Evolutionary conservation across 2,888 invertebrate genomes (phyloP), one percentile per base, ranked within the genome.

Genomic region (Trissoscelio sp.): DNA sequence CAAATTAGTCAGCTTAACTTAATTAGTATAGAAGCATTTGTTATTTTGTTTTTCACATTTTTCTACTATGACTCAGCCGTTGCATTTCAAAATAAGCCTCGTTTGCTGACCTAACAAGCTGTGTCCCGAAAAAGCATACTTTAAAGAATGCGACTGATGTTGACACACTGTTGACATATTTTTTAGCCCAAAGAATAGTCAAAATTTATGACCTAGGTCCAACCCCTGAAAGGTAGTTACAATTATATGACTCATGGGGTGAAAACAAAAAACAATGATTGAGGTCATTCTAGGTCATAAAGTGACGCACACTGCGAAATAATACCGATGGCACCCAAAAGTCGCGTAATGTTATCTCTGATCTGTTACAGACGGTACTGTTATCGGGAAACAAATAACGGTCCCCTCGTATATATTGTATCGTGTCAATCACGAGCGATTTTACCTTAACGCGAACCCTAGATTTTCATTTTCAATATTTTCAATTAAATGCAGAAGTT

Each of bases 311-410:
- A 20, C 42, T 31, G 75, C 66, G 51, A 57, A 75, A 53, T 24
- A 66, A 57, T 20, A 39, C 34, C 64, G 53, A 67, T 74, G 66
- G 66, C 66, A 66, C 57, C 74, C 66, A 69, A 78, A 78, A 78
- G 78, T 62, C 75, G 64, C 70, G 44, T n/a, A 39, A 67, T 64
- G 75, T 85, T 86, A 85, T 86, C 84, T 81, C 66, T 46, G 44
- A 48, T 74, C 64, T 67, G 79, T 82, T 75, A 78, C 78, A 83
- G 83, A 84, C 85, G 79, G 84, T 83, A 82, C 79, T 75, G 81
- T 89, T 90, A 90, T 90, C 90, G 84, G 42, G 74, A 84, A 88
- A 85, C 88, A 90, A 90, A 90, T 87, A 89, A 82, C 82, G 85
- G 85, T 84, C 81, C 85, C 86, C 85, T 75, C 82, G 75, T 83